These are phyloP conservation scores for Daboia siamensis DNA, from an alignment of 2,113 vertebrate genomes.

Conservation along the genomic window DNA sequence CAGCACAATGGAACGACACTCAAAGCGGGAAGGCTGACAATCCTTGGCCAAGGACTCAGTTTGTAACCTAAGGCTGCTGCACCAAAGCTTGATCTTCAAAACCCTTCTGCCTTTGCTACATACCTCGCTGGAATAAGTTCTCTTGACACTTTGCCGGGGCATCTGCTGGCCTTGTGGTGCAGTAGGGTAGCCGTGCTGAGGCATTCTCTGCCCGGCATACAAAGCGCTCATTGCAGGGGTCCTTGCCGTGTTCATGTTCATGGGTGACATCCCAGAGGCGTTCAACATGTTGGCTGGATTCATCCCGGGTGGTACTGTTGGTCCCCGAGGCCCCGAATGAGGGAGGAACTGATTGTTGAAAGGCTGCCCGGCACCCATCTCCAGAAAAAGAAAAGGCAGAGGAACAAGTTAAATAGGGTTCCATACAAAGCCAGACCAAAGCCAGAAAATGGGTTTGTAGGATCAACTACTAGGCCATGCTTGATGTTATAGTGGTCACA, in stretches of 20 bases:
- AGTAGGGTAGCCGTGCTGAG: constrained; percentile 80
- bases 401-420: neutral
- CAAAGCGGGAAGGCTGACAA: neutral
- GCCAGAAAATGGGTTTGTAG: neutral
- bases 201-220: constrained; percentile 81
- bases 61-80: neutral
- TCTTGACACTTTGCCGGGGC: constrained; percentile 84
- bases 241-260: constrained; percentile 77
- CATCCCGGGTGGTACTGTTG: constrained; percentile 62
- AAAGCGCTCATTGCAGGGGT: constrained; percentile 67
- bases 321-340: constrained; percentile 81
- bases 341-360: constrained; percentile 89
- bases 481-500: no score
- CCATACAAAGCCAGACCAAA: rapidly evolving
- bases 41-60: neutral
- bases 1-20: neutral
- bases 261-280: constrained; percentile 71
- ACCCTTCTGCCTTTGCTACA: constrained; percentile 19
- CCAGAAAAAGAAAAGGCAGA: constrained; percentile 5
- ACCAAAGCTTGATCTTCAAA: neutral
- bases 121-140: constrained; percentile 83
- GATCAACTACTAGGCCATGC: no score
- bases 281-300: constrained; percentile 63
- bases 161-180: constrained; percentile 73
- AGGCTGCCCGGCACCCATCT: constrained; percentile 87